Evolutionary conservation across 2,113 vertebrate species (phyloP), one percentile per base, ranked within the genome.

Genomic region (Xenopus laevis): DNA sequence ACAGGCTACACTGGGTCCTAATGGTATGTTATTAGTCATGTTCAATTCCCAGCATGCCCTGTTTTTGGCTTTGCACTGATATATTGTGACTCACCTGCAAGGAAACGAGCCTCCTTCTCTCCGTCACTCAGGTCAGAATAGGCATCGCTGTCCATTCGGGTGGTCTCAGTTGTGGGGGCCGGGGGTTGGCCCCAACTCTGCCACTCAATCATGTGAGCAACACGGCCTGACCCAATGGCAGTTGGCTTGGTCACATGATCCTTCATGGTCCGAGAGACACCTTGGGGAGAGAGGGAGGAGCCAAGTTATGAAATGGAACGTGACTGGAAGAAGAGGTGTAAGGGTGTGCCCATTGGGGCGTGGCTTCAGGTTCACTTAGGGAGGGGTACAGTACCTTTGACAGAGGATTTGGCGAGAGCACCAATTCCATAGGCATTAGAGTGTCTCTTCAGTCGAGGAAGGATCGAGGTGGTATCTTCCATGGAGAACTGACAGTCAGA

Each of bases 201-300:
- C 97, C 97, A 99, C 74, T 99, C 97, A 0, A 99, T 97, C 97
- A 99, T 99, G 87, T 99, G 97, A 10, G 97, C 96, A 45, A 99
- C 95, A 0, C 95, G 95, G 59, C 97, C 97, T 80, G 95, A 94
- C 0, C 95, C 97, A 95, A 99, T 95, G 60, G 92, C 94, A 0
- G 96, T 98, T 55, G 97, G 97, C 83, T 99, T 99, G 16, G 97
- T 99, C 79, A 99, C 95, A 1, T 96, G 92, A 86, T 99, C 97
- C 89, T 98, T 99, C 95, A 99, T 98, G 78, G 93, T 92, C 78
- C 96, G 91, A 0, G 91, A 91, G 79, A 95, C 93, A 79, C 96
- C 97, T 98, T 27, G 58, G 23, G 23, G 23, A 18, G 5, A 10
- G 30, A 33, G 52, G 17, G 10, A 46, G 44, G 2, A 10, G 33